Evolutionary conservation across 2,113 vertebrate species (phyloP).

Genomic region (Macrotis lagotis): DNA sequence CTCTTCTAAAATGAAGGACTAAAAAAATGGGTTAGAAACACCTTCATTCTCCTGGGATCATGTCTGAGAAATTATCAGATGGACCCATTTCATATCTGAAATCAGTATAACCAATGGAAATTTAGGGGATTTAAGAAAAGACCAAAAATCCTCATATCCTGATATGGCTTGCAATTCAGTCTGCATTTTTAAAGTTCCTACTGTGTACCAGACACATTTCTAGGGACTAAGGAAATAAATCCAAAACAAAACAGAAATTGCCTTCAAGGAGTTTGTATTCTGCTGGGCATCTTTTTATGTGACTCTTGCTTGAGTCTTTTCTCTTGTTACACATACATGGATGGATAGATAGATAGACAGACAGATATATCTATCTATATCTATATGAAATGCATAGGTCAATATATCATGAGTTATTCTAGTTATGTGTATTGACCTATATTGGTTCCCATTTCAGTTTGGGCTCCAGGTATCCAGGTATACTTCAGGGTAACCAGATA

Average conservation of each 20-base stretch:
- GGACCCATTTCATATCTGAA: slow-evolving; percentile 31
- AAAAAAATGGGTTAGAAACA: slow-evolving; percentile 5
- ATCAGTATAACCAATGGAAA: background rate
- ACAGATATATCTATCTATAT: too few relatives aligned
- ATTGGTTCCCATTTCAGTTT: background rate
- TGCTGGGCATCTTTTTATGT: background rate
- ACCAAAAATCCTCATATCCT: slow-evolving; percentile 16
- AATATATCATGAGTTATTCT: background rate
- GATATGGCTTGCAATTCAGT: background rate
- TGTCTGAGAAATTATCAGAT: slow-evolving; percentile 61
- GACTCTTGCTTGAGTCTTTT: background rate
- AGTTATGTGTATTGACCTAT: background rate
- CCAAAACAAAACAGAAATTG: background rate
- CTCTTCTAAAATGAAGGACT: background rate
- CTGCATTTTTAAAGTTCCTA: background rate
- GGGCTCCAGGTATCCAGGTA: background rate
- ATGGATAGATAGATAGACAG: too few relatives aligned
- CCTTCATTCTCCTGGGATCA: slow-evolving; percentile 37
- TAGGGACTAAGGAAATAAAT: background rate
- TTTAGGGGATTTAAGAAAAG: slow-evolving; percentile 44
- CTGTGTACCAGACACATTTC: background rate
- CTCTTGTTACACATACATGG: too few relatives aligned
- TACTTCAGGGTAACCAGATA: background rate
- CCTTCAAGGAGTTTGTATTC: background rate
- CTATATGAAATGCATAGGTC: background rate